phyloP scores from a whole-genome alignment of 2,888 invertebrate genomes.

The Atethmia centrago region DNA sequence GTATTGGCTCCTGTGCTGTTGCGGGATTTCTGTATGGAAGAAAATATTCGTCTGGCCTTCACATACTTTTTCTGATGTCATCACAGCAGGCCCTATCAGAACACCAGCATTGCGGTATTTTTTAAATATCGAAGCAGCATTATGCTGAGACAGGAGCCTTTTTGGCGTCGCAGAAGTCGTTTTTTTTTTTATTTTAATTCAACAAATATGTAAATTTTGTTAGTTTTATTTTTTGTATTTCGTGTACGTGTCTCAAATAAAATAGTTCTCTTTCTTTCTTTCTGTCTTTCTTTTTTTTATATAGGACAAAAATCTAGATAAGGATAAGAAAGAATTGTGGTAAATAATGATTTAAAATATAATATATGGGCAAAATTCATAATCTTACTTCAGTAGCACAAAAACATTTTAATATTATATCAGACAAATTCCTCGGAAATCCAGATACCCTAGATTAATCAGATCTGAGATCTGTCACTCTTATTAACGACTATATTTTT shows the following conservation, averaged over 20 bases:
- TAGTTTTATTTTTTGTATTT: too few species aligned
- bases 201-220: too few species aligned
- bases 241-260: too few species aligned
- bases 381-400: neutral
- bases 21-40: neutral
- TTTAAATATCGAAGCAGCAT: too few species aligned
- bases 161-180: too few species aligned
- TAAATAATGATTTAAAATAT: neutral
- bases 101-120: too few species aligned
- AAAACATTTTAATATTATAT: conserved; percentile 3
- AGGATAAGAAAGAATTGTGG: neutral
- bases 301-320: neutral
- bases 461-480: conserved; percentile 19
- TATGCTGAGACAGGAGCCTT: too few species aligned
- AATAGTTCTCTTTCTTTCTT: too few species aligned
- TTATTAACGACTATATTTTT: conserved; percentile 45
- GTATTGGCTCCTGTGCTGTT: neutral
- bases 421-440: conserved; percentile 27
- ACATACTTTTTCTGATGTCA: neutral
- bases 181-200: too few species aligned
- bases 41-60: neutral
- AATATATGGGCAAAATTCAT: neutral
- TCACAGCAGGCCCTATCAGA: too few species aligned
- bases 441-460: conserved; percentile 28
- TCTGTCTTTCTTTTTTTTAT: too few species aligned